Conservation (phyloP, 2,113 vertebrate genomes). For the Diglossa brunneiventris region DNA sequence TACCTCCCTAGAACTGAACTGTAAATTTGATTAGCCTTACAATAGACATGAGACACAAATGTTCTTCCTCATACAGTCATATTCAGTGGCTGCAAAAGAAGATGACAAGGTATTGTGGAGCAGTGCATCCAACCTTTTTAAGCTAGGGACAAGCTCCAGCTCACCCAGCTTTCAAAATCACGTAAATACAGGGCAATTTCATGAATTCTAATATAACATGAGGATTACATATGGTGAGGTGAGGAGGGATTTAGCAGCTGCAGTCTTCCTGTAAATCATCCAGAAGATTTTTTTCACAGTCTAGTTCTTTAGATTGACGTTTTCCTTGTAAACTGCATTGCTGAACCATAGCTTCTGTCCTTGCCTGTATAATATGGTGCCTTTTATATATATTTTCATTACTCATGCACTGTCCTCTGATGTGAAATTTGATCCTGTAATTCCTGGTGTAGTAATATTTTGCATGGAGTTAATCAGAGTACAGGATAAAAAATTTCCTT, state of each 20-base stretch:
- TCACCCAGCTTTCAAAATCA: not conserved
- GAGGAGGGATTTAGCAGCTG: not conserved
- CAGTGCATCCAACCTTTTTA: not conserved
- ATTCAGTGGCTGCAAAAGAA: conserved; percentile 30
- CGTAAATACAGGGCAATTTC: not conserved
- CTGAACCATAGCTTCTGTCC: not conserved
- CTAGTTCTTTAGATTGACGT: not conserved
- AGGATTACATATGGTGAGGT: not conserved
- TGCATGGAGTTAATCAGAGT: not conserved
- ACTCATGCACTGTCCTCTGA: not conserved
- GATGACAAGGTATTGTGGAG: not conserved
- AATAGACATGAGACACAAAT: conserved; percentile 33
- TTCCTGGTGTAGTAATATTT: not conserved
- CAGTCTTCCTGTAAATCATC: not conserved
- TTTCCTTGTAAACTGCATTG: not conserved
- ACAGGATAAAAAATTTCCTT: not conserved
- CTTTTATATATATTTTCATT: not conserved
- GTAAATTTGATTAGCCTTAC: conserved; percentile 55
- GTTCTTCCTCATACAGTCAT: conserved; percentile 22
- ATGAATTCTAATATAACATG: not conserved
- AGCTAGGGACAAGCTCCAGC: not conserved
- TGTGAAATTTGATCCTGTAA: not conserved
- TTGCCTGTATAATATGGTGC: not conserved
- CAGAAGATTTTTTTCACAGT: not conserved
- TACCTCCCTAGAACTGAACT: conserved; percentile 22